These are phyloP conservation scores for Andinoacara biseriatus DNA, from an alignment of 2,113 vertebrate genomes.

Conservation along the genomic window DNA sequence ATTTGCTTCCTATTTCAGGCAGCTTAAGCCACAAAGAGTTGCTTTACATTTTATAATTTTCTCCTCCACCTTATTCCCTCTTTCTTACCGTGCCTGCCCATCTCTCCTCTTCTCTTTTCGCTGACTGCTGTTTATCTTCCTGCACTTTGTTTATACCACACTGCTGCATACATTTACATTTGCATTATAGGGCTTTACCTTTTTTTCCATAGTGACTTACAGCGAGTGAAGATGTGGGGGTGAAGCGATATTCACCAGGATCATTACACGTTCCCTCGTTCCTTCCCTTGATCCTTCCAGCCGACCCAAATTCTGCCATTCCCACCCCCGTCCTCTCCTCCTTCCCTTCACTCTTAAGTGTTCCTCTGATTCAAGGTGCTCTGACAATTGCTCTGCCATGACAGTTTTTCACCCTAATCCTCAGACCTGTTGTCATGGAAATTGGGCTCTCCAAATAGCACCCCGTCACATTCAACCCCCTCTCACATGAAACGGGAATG, in stretches of 20 bases:
- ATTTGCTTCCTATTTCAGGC: not conserved
- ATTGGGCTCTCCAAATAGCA: conserved; percentile 69
- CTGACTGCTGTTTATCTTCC: not conserved
- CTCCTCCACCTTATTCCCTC: not conserved
- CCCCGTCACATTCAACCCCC: conserved; percentile 50
- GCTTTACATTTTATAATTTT: not conserved
- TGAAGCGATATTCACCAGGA: conserved; percentile 26
- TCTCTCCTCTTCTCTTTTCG: not conserved
- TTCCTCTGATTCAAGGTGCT: conserved; percentile 75
- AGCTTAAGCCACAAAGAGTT: not conserved
- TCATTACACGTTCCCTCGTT: conserved; percentile 26
- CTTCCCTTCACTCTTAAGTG: conserved; percentile 62
- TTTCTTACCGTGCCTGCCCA: not conserved
- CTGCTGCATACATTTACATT: not conserved
- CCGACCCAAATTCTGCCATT: conserved; percentile 35
- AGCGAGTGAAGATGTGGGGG: conserved; percentile 5
- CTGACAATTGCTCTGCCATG: conserved; percentile 70
- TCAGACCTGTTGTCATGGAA: conserved; percentile 82
- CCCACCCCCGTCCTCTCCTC: conserved; percentile 24
- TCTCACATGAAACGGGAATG: conserved; percentile 71
- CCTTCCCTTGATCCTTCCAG: conserved; percentile 32
- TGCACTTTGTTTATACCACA: not conserved
- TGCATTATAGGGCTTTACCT: not conserved
- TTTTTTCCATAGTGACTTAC: conserved; percentile 1
- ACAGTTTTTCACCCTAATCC: conserved; percentile 75